phyloP scores from a whole-genome alignment of 2,113 vertebrate genomes.

The Oophaga pumilio region DNA sequence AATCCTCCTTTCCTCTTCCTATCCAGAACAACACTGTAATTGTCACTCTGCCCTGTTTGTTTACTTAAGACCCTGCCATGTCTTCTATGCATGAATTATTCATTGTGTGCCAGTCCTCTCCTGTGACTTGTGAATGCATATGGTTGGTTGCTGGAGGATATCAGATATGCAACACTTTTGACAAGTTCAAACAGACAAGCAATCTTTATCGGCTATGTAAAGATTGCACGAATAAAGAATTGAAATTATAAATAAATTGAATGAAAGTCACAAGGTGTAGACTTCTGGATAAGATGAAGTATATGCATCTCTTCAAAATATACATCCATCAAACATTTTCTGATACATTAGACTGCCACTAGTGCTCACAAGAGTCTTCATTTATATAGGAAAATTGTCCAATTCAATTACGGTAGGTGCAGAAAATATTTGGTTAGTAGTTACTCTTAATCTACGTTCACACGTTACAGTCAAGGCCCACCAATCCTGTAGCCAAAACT shows the following conservation, averaged over 20 bases:
- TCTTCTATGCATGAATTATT: slow-evolving; percentile 62
- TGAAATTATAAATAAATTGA: neutral
- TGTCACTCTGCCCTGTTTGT: slow-evolving; percentile 53
- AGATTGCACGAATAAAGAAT: slow-evolving; percentile 1
- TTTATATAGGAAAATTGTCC: neutral
- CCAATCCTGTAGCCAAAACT: no score
- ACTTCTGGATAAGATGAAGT: no score
- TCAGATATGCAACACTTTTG: slow-evolving; percentile 48
- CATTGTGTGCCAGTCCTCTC: slow-evolving; percentile 44
- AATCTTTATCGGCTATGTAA: slow-evolving; percentile 12
- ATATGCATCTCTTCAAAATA: neutral
- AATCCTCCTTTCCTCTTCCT: slow-evolving; percentile 24
- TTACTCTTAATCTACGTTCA: no score
- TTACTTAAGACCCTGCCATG: slow-evolving; percentile 30
- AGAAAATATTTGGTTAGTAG: neutral
- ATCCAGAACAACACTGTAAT: slow-evolving; percentile 37
- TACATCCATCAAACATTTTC: neutral
- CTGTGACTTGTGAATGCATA: slow-evolving; percentile 47
- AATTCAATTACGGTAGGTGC: neutral
- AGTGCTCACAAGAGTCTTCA: neutral
- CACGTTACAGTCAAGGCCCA: no score
- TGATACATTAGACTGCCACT: neutral
- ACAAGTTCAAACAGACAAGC: slow-evolving; percentile 27
- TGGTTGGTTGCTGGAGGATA: slow-evolving; percentile 47
- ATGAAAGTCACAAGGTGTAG: neutral